Base-by-base conservation (phyloP, 1,140 invertebrate genomes). In the Armadillidium nasatum region DNA sequence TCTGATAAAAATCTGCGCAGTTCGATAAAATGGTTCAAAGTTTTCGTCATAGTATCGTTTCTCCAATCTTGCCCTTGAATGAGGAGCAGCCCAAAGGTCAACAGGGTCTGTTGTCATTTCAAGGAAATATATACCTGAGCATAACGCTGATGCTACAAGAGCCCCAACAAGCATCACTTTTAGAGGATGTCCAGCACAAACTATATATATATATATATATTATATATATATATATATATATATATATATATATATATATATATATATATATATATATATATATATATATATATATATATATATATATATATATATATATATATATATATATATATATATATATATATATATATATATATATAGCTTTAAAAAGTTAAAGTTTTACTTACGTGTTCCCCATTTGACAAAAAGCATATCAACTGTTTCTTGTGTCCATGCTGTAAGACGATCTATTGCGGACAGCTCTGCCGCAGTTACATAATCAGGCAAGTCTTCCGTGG, bases 21-120 rank as follows among this genome's bases (percentile, higher is more conserved):
- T 93, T 79, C 98, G 88, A 85, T 97, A 99, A 85, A 99, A 99
- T 0, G 97, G 97, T 79, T 95, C 89, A 85, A 98, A 97, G 81
- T 96, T 91, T 2, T 88, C 88, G 84, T 99, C 95, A 84, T 94
- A 99, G 85, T 92, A 76, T 94, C 88, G 77, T 94, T 88, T 90
- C 85, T 99, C 95, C 9, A 91, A 82, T 11, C 97, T 88, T 3
- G 95, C 94, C 50, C 91, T 87, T 0, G 94, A 96, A 66, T 87
- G 86, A 0, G 95, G 92, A 0, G 96, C 90, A 0, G 96, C 96
- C 98, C 98, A 99, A 33, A 99, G 86, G 85, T 99, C 91, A 0
- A 99, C 96, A 0, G 97, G 97, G 88, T 99, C 92, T 0, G 95
- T 98, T 13, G 84, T 83, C 0, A 96, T 86, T 74, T 89, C 84